A percentile compares a stretch with the other conserved stretches of the same genome.
Evolutionary conservation across 2,888 invertebrate genomes (phyloP).

Genomic region (Himalopsyche tibetana): DNA sequence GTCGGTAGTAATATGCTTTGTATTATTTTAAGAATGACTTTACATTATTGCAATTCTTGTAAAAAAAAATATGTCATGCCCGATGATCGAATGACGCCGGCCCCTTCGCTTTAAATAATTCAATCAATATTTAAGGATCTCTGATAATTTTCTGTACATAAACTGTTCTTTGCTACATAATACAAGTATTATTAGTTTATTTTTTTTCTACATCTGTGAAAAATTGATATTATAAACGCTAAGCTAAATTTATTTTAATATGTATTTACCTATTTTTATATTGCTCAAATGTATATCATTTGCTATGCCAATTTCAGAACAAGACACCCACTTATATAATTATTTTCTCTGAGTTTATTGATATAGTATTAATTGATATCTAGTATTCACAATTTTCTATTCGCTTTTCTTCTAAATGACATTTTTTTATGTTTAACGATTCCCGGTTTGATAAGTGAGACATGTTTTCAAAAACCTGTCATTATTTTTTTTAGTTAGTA

Average conservation of each 20-base stretch:
- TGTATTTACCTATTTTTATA: background rate
- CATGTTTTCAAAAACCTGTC: too few species aligned
- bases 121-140: background rate
- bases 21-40: constrained; percentile 36
- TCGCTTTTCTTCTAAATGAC: too few species aligned
- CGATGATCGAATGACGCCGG: background rate
- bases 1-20: constrained; percentile 14
- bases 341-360: too few species aligned
- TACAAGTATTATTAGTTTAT: background rate
- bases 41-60: background rate
- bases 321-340: too few species aligned
- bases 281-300: constrained; percentile 9
- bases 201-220: background rate
- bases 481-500: too few species aligned
- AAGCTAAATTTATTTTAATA: constrained; percentile 14
- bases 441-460: too few species aligned
- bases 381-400: too few species aligned
- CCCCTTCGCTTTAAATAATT: background rate
- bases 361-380: too few species aligned
- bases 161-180: background rate
- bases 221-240: background rate
- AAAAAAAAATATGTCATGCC: background rate
- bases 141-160: background rate
- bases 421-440: too few species aligned
- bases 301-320: too few species aligned